Evolutionary conservation across 2,113 vertebrate species (phyloP).

Genomic region (Paradisaea rubra): DNA sequence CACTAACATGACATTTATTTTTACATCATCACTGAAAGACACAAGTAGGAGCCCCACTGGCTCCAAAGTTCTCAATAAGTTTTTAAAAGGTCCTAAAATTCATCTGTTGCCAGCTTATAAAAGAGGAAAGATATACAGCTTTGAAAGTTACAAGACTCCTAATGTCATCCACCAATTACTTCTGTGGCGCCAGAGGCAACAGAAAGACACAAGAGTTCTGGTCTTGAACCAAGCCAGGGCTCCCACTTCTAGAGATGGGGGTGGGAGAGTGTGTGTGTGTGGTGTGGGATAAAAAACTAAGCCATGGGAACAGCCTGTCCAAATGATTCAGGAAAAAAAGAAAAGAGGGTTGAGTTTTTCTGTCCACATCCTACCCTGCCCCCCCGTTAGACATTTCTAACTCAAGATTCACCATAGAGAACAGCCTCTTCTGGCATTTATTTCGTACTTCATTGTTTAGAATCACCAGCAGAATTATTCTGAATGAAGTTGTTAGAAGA

Average conservation of each 20-base stretch:
- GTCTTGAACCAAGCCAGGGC: neutral
- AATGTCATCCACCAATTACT: slow-evolving; percentile 6
- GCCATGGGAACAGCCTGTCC: neutral
- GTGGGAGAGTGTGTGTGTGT: neutral
- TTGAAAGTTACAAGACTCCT: neutral
- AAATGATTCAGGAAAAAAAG: neutral
- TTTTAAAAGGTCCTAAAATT: slow-evolving; percentile 49
- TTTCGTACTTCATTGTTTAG: neutral
- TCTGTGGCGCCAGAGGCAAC: neutral
- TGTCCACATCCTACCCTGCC: neutral
- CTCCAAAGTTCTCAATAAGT: slow-evolving; percentile 17
- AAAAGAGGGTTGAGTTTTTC: neutral
- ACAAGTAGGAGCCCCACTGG: neutral
- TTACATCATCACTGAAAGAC: neutral
- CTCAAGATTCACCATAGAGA: neutral
- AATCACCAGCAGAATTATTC: neutral
- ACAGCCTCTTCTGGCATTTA: neutral
- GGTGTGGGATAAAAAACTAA: neutral
- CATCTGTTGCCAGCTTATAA: slow-evolving; percentile 44
- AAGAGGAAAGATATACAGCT: slow-evolving; percentile 24
- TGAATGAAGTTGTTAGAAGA: neutral
- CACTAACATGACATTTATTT: neutral
- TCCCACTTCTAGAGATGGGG: neutral
- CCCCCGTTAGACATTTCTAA: neutral
- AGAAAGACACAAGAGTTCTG: neutral